Base-by-base conservation (phyloP, 2,888 invertebrate genomes). In the Andricus curvator region DNA sequence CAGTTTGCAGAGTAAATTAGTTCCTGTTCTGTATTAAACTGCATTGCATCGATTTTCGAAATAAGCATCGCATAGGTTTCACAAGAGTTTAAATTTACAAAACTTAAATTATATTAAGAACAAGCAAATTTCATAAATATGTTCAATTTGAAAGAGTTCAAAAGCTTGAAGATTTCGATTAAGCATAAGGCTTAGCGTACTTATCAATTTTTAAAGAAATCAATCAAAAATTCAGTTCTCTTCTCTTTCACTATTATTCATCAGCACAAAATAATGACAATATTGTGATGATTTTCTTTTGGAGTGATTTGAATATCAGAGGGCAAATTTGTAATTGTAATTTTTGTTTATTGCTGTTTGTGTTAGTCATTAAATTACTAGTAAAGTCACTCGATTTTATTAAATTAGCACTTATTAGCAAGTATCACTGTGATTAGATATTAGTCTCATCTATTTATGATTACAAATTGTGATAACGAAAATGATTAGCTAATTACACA, bases 401-500 rank as follows among this genome's bases (percentile, higher is more conserved):
- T 67, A 37, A 67, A n/a, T n/a, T 13, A 67, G 67, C 67, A 67
- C 41, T 67, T 41, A 41, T 67, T 67, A 67, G 22, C 9, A 44
- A 41, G 41, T 67, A 22, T 67, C 67, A 67, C 41, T 44, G 41
- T 41, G 4, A n/a, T 22, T 67, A 67, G 37, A n/a, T 65, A 67
- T 13, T 41, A 33, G n/a, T 44, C 41, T 67, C n/a, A 41, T 41
- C 17, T n/a, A 37, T n/a, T 67, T 67, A 41, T 17, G 37, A 67
- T 67, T 67, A 25, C 15, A 62, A 62, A 62, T 62, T 62, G 62
- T 15, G 22, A 62, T 62, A 62, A n/a, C n/a, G 56, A 25, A 15
- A 62, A 25, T 62, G 25, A 62, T 62, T 25, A 25, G 62, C 62
- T 15, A 62, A 62, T 62, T 62, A 62, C 62, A 25, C 11, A 25